A percentile compares a stretch with the other conserved stretches of the same genome.
Conservation (phyloP, 2,113 vertebrate species). For the Crotalus tigris region DNA sequence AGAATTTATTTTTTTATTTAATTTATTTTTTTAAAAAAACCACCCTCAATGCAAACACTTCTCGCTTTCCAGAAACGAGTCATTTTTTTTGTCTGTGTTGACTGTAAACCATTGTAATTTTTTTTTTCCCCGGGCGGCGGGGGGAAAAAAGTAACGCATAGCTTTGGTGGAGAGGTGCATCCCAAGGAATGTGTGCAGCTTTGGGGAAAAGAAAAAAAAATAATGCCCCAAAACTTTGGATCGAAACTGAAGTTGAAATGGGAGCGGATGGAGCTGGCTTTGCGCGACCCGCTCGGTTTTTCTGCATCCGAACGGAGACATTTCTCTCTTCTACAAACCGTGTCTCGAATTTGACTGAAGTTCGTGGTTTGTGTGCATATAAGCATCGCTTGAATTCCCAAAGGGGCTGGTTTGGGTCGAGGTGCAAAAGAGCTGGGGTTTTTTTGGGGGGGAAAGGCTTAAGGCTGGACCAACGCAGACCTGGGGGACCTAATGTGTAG, state of each 20-base stretch:
- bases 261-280: background rate
- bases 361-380: too few species aligned
- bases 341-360: background rate
- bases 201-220: too few species aligned
- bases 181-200: background rate
- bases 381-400: background rate
- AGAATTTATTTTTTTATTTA: background rate
- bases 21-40: too few species aligned
- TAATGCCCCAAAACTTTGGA: background rate
- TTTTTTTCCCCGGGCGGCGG: background rate
- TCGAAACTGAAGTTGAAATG: background rate
- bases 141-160: background rate
- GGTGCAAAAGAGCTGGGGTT: background rate
- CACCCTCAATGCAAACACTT: background rate
- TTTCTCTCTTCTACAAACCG: background rate
- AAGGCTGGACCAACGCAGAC: rapidly evolving
- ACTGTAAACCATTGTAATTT: slow-evolving; percentile 3
- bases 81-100: background rate
- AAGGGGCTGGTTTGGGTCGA: background rate
- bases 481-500: background rate
- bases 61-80: too few species aligned
- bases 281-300: background rate
- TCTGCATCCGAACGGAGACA: background rate
- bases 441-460: rapidly evolving
- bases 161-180: background rate